Evolutionary conservation across 2,888 invertebrate species (phyloP).

Genomic region (Drosophila nigricruria): DNA sequence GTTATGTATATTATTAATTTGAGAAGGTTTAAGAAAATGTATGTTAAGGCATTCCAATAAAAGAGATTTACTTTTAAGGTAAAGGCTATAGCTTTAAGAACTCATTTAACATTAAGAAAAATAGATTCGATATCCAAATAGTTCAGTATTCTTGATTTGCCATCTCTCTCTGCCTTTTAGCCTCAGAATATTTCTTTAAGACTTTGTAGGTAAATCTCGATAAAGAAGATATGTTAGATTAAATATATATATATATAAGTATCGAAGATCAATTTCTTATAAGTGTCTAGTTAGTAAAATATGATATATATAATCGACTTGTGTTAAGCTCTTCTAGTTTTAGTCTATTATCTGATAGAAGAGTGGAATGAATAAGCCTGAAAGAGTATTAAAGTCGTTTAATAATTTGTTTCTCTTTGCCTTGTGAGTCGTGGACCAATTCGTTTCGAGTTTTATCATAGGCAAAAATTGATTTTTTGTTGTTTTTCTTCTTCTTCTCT

Average conservation of each 20-base stretch:
- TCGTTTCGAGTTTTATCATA: slow-evolving; percentile 68
- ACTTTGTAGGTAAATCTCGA: too few relatives aligned
- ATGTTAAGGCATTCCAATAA: background rate
- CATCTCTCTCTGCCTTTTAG: too few relatives aligned
- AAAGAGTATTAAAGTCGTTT: slow-evolving; percentile 16
- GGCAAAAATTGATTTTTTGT: slow-evolving; percentile 78
- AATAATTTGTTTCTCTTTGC: slow-evolving; percentile 1
- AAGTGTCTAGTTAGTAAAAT: background rate
- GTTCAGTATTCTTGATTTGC: too few relatives aligned
- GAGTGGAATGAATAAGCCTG: background rate
- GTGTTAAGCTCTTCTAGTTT: background rate
- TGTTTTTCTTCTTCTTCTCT: slow-evolving; percentile 11
- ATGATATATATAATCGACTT: background rate
- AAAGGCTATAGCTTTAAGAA: background rate
- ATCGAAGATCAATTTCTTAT: background rate
- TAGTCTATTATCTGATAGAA: background rate
- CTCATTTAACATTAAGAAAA: background rate
- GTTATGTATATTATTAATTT: background rate
- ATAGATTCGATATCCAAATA: too few relatives aligned
- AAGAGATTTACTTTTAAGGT: background rate
- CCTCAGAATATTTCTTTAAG: too few relatives aligned
- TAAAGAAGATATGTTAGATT: too few relatives aligned
- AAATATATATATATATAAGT: too few relatives aligned
- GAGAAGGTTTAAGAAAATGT: background rate
- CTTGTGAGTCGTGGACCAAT: slow-evolving; percentile 26